Conservation (phyloP, 2,113 vertebrate genomes). For the Clarias magur region DNA sequence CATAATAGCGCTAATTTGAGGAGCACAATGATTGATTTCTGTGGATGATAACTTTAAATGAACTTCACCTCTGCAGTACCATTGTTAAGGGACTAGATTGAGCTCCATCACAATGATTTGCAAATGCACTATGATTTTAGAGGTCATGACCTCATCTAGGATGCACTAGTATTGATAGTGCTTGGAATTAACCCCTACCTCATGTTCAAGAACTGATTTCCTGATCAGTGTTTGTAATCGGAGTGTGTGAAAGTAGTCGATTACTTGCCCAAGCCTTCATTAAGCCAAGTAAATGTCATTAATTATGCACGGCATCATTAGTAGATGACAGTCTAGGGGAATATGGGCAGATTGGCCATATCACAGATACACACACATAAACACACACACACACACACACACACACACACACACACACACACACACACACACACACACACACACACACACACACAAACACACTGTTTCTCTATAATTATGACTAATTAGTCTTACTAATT, state of each 20-base stretch:
- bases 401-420: too few relatives aligned
- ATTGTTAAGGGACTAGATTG: neutral
- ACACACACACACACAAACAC: neutral
- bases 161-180: neutral
- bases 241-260: slow-evolving; percentile 21
- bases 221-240: neutral
- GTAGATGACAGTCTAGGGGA: neutral
- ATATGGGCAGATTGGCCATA: slow-evolving; percentile 8
- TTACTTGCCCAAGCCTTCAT: slow-evolving; percentile 38
- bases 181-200: neutral
- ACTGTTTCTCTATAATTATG: slow-evolving; percentile 25
- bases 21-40: too few relatives aligned
- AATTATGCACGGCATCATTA: slow-evolving; percentile 45
- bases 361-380: neutral
- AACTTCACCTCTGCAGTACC: neutral
- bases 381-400: neutral
- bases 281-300: slow-evolving; percentile 43
- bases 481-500: slow-evolving; percentile 42
- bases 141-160: neutral
- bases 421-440: neutral
- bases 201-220: neutral
- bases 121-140: neutral
- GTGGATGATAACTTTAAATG: too few relatives aligned
- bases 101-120: neutral
- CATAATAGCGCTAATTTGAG: too few relatives aligned